Conservation (phyloP, 2,888 invertebrate genomes). For the Cantharis rufa region DNA sequence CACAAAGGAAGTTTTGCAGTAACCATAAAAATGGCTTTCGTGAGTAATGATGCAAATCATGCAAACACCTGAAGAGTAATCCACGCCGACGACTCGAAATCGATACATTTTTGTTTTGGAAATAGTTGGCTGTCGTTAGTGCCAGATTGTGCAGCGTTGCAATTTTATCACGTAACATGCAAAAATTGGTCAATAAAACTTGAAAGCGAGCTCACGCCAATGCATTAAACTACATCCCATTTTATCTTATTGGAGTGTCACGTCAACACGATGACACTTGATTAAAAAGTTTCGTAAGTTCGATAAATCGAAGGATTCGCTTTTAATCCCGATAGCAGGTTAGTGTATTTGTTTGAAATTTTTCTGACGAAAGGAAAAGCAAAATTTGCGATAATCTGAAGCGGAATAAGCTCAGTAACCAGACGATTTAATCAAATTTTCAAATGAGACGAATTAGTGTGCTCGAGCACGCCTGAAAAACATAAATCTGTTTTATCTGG, state of each 20-base stretch:
- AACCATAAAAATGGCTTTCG: not conserved
- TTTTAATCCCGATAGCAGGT: not conserved
- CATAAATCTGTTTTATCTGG: not conserved
- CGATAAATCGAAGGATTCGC: not conserved
- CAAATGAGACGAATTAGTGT: not conserved
- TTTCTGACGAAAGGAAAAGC: not conserved
- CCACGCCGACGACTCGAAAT: not conserved
- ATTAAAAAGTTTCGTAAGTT: not conserved
- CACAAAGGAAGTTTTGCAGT: not conserved
- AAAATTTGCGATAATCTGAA: not conserved
- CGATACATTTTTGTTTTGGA: not conserved
- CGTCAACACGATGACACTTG: not conserved
- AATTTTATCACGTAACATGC: not conserved
- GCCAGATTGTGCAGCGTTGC: not conserved
- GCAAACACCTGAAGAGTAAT: not conserved
- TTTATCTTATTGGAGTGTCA: not conserved
- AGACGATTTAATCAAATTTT: not conserved
- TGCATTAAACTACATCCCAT: not conserved
- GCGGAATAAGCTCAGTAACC: not conserved
- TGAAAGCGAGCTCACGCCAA: not conserved
- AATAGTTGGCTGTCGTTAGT: not conserved
- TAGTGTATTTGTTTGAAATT: not conserved
- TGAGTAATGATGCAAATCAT: not conserved
- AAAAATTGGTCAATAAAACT: not conserved
- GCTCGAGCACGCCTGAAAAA: not conserved